phyloP scores from a whole-genome alignment of 2,797 vertebrate species.

The Crenichthys baileyi region DNA sequence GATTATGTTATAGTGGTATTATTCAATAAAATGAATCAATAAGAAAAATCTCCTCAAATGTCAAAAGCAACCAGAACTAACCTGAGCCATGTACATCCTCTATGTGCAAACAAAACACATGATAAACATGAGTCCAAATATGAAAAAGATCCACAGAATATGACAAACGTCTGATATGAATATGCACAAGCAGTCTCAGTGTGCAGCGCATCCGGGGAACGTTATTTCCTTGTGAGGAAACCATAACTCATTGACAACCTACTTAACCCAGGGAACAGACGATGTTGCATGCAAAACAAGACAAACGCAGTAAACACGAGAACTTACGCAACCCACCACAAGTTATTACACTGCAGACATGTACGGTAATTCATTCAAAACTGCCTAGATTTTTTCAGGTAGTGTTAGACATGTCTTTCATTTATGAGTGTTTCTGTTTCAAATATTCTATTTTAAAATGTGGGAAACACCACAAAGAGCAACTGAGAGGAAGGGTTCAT shows the following conservation, averaged over 20 bases:
- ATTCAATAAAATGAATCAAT: constrained; percentile 24
- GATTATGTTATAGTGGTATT: constrained; percentile 10
- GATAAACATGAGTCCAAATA: neutral
- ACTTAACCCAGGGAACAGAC: constrained; percentile 37
- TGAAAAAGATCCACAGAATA: neutral
- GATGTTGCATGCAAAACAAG: constrained; percentile 44
- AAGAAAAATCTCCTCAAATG: constrained; percentile 16
- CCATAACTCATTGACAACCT: constrained; percentile 40
- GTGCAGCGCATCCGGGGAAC: constrained; percentile 7
- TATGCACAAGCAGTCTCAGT: neutral
- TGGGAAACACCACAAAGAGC: constrained; percentile 7
- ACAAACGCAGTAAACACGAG: constrained; percentile 43
- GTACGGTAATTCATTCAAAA: constrained; percentile 12
- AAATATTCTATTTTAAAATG: constrained; percentile 3
- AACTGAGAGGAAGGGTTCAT: neutral
- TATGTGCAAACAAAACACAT: constrained; percentile 5
- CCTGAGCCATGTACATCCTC: neutral
- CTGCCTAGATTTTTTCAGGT: constrained; percentile 18
- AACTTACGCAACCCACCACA: constrained; percentile 38
- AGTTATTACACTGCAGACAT: constrained; percentile 21
- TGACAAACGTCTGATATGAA: neutral
- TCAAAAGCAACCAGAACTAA: constrained; percentile 18
- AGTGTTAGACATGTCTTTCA: constrained; percentile 17
- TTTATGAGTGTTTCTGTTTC: constrained; percentile 18
- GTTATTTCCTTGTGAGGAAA: constrained; percentile 17